Conservation (phyloP, 2,797 vertebrate genomes). For the Lophius americanus region DNA sequence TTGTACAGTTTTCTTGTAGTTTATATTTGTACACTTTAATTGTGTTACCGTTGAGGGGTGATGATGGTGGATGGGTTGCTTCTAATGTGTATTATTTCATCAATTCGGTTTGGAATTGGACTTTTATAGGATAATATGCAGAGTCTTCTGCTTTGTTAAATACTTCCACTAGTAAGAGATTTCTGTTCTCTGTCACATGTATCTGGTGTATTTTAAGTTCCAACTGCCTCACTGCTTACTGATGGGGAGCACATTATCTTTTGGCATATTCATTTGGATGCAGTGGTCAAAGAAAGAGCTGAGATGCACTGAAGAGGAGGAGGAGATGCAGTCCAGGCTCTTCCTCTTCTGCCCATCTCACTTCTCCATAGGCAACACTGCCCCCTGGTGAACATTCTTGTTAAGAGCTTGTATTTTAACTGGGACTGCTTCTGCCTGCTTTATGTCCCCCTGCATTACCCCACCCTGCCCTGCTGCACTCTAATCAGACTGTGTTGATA, state of each 20-base stretch:
- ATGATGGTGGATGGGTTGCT: conserved; percentile 62
- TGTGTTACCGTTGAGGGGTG: conserved; percentile 67
- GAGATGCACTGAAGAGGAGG: conserved; percentile 37
- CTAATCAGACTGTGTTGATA: conserved; percentile 86
- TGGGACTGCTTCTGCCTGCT: conserved; percentile 85
- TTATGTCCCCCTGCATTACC: conserved; percentile 78
- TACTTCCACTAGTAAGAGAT: conserved; percentile 88
- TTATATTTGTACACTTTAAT: conserved; percentile 78
- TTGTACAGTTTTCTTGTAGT: conserved; percentile 83
- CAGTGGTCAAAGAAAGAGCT: conserved; percentile 59
- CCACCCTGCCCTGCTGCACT: conserved; percentile 84
- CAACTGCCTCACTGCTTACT: conserved; percentile 77
- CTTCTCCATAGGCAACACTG: conserved; percentile 51
- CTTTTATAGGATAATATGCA: conserved; percentile 87
- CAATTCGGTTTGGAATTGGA: conserved; percentile 90
- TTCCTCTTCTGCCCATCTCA: conserved; percentile 38
- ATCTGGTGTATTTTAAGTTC: conserved; percentile 67
- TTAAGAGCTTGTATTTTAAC: conserved; percentile 77
- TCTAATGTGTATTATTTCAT: conserved; percentile 83
- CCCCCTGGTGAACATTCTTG: conserved; percentile 66
- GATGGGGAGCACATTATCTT: conserved; percentile 77
- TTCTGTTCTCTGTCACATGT: conserved; percentile 89
- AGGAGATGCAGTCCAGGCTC: conserved; percentile 10
- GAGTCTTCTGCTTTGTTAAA: conserved; percentile 88
- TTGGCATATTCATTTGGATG: conserved; percentile 54